Conservation (phyloP, 2,113 vertebrate species). For the Meleagris gallopavo region DNA sequence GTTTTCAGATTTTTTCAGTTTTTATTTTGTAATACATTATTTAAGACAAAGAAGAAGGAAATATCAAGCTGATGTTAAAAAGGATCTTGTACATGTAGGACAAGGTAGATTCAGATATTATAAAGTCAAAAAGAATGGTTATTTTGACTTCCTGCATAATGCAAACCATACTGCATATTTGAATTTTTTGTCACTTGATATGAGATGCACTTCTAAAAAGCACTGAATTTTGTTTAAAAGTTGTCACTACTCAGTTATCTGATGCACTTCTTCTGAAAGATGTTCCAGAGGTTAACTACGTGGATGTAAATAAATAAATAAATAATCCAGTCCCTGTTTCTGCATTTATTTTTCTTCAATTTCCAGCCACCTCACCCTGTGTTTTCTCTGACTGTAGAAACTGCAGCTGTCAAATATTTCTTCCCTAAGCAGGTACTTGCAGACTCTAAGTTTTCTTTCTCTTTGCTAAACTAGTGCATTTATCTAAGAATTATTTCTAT, state of each 20-base stretch:
- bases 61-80: not conserved
- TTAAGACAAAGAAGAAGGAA: not conserved
- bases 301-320: not conserved
- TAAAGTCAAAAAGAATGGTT: not conserved
- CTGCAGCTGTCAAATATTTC: not conserved
- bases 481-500: not conserved
- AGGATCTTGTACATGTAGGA: not conserved
- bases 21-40: not conserved
- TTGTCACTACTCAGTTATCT: not conserved
- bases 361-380: not conserved
- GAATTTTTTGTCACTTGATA: not conserved
- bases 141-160: not conserved
- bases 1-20: not conserved
- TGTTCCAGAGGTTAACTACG: not conserved
- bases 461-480: not conserved
- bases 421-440: not conserved
- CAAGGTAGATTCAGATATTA: not conserved
- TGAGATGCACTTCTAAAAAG: not conserved
- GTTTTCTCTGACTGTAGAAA: not conserved
- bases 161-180: not conserved
- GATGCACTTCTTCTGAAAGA: not conserved
- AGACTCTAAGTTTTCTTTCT: not conserved
- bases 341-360: not conserved
- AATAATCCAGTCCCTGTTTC: not conserved
- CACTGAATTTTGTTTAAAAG: not conserved